phyloP scores from a whole-genome alignment of 2,797 vertebrate species.

The Sebastolobus altivelis region DNA sequence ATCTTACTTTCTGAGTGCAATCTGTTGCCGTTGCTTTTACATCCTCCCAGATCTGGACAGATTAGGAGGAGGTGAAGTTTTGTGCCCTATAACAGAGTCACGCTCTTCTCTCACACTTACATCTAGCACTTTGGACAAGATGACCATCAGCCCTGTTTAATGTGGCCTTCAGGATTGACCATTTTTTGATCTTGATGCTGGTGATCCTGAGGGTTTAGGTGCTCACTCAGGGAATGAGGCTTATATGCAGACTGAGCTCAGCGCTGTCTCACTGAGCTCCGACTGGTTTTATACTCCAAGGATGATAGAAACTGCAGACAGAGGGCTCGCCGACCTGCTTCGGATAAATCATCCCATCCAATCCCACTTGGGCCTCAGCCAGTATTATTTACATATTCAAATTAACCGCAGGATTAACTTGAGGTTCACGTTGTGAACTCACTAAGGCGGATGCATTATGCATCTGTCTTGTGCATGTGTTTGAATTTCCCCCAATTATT shows the following conservation, averaged over 20 bases:
- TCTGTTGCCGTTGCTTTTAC: not conserved
- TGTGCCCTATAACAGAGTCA: too few species aligned
- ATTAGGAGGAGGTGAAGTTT: too few species aligned
- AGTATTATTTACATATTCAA: conserved; percentile 56
- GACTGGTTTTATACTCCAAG: conserved; percentile 19
- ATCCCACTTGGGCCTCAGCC: conserved; percentile 24
- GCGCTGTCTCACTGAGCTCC: conserved; percentile 3
- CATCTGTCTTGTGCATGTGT: conserved; percentile 28
- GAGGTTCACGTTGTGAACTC: conserved; percentile 1
- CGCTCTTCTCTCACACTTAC: not conserved
- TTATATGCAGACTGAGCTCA: conserved; percentile 34
- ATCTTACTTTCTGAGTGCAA: not conserved
- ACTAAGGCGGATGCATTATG: conserved; percentile 26
- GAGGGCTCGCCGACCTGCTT: conserved; percentile 21
- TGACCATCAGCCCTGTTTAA: conserved; percentile 24
- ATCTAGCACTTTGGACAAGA: conserved; percentile 19
- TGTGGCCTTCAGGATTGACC: conserved; percentile 1
- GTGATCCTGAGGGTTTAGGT: conserved; percentile 37
- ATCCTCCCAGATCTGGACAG: not conserved
- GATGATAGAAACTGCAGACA: conserved; percentile 36
- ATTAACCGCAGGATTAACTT: conserved; percentile 46
- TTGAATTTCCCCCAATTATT: conserved; percentile 36
- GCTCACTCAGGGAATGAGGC: conserved; percentile 20
- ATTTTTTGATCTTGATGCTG: conserved; percentile 40
- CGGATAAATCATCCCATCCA: conserved; percentile 28